Base-by-base conservation (phyloP, 1,140 invertebrate genomes). In the Chironomus striatipennis region DNA sequence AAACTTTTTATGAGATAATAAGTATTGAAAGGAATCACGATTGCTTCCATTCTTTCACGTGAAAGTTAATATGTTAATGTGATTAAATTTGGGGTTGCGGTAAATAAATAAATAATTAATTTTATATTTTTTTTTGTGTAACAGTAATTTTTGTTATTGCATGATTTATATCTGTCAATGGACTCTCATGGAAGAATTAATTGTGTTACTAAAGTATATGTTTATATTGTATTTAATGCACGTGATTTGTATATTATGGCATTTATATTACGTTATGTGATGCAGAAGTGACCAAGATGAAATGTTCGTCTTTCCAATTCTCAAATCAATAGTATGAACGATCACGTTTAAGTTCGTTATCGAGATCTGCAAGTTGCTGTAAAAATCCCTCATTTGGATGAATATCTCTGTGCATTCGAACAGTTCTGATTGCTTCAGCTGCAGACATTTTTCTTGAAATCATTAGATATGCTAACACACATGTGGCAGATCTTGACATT, bases 381-480 rank as follows among this genome's bases (percentile, higher is more conserved):
- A 94, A 82, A 84, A 95, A 95, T 65, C 92, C 92, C 77, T 89
- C 85, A 78, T 95, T 95, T 43, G 93, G 93, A 77, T 88, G 86
- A 76, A 94, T 89, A 76, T 89, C 86, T 21, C 93, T 86, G 74
- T 86, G 85, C 76, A 86, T 84, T 70, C 91, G 88, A 10, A 93
- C 87, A 64, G 84, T 85, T 9, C 84, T 84, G 67, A 95, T 83
- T 12, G 94, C 93, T 75, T 93, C 89, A 8, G 86, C 83, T 0
- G 92, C 88, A n/a, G 87, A 85, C 89, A 94, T 92, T 57, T 88
- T 86, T 73, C 88, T 86, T 79, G 91, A 91, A 73, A 95, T 89
- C 91, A 96, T 94, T 42, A 95, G 83, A 80, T 91, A 95, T 18
- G 92, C 92, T 34, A 93, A 83, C 0, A 93, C 91, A 76, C 91